A percentile compares a stretch with the other conserved stretches of the same genome.
Evolutionary conservation across 2,113 vertebrate genomes (phyloP).

Genomic region (Caranx ignobilis): DNA sequence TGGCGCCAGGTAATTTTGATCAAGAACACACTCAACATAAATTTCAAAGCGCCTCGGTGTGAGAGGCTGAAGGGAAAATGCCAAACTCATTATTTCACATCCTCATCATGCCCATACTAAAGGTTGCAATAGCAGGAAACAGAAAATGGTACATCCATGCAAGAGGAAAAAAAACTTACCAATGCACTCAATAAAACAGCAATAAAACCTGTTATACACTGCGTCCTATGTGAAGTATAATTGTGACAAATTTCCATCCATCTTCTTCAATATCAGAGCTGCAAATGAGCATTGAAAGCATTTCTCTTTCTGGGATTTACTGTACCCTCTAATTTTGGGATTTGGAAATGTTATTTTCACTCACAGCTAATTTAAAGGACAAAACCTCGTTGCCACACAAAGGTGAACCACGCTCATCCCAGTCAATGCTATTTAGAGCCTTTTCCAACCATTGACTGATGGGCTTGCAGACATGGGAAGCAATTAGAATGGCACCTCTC

Average conservation of each 20-base stretch:
- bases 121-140: slow-evolving; percentile 3
- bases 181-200: not conserved
- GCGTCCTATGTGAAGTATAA: not conserved
- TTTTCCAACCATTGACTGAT: slow-evolving; percentile 57
- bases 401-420: slow-evolving; percentile 26
- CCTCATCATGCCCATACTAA: slow-evolving; percentile 1
- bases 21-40: slow-evolving; percentile 30
- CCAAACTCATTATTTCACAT: slow-evolving; percentile 46
- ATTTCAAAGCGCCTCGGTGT: slow-evolving; percentile 14
- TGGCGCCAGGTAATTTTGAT: slow-evolving; percentile 35
- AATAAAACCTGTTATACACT: not conserved
- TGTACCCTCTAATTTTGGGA: not conserved
- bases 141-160: slow-evolving; percentile 3
- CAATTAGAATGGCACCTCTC: slow-evolving; percentile 63
- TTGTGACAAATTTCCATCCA: not conserved
- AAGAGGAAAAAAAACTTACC: not conserved
- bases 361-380: slow-evolving; percentile 13
- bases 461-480: slow-evolving; percentile 37
- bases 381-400: slow-evolving; percentile 34
- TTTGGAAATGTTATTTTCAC: slow-evolving; percentile 13
- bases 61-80: slow-evolving; percentile 26
- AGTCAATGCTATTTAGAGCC: slow-evolving; percentile 35
- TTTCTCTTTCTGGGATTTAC: not conserved
- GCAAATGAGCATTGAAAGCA: not conserved
- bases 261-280: not conserved